Conservation (phyloP, 92 coral and sea anemone genomes). For the Galaxea fascicularis region DNA sequence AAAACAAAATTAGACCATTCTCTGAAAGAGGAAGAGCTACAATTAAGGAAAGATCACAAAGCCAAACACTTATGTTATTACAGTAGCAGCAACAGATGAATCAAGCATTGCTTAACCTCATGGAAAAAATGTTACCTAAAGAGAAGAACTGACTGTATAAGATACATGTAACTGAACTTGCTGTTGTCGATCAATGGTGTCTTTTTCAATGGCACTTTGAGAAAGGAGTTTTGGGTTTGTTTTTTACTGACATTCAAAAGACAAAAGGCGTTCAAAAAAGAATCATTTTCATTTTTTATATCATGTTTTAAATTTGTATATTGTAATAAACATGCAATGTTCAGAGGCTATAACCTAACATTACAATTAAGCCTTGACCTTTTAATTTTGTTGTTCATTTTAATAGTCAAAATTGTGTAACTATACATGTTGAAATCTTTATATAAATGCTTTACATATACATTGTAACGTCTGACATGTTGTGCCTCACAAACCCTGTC, state of each 20-base stretch:
- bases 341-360: too few species aligned
- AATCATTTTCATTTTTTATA: background rate
- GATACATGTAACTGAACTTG: too few species aligned
- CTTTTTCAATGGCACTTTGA: background rate
- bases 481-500: conserved; percentile 17
- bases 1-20: too few species aligned
- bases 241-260: background rate
- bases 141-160: too few species aligned
- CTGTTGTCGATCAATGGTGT: background rate
- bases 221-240: background rate
- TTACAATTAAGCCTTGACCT: too few species aligned
- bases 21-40: too few species aligned
- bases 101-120: too few species aligned
- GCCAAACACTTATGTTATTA: too few species aligned
- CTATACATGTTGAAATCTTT: background rate
- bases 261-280: background rate
- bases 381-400: background rate
- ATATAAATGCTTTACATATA: background rate
- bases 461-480: background rate
- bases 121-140: too few species aligned
- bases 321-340: background rate
- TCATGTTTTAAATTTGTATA: too few species aligned
- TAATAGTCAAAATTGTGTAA: background rate
- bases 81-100: too few species aligned
- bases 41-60: too few species aligned